A percentile compares a stretch with the other conserved stretches of the same genome.
Evolutionary conservation across 2,888 invertebrate genomes (phyloP).

Genomic region (Lasioglossum pauxillum): DNA sequence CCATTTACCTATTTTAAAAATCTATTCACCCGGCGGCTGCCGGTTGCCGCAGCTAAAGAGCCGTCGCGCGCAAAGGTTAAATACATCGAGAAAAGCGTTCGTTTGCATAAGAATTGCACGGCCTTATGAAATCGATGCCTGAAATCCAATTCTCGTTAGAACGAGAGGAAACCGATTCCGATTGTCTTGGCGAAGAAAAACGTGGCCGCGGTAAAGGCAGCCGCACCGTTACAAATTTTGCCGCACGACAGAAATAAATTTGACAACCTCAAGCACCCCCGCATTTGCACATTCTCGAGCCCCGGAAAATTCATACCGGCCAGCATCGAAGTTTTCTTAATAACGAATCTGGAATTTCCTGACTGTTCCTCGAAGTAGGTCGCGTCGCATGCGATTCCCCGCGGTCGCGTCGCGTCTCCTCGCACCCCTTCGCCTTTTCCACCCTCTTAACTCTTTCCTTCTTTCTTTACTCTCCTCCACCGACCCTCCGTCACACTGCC

Average conservation of each 20-base stretch:
- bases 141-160: slow-evolving; percentile 2
- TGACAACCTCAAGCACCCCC: background rate
- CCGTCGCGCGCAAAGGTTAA: background rate
- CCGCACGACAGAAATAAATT: slow-evolving; percentile 34
- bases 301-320: slow-evolving; percentile 59
- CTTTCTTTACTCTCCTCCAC: background rate
- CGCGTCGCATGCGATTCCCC: slow-evolving; percentile 55
- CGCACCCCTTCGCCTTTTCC: slow-evolving; percentile 7
- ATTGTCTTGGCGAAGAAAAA: background rate
- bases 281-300: slow-evolving; percentile 31
- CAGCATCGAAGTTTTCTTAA: slow-evolving; percentile 67
- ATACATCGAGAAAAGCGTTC: background rate
- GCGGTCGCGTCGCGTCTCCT: slow-evolving; percentile 25
- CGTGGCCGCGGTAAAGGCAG: background rate
- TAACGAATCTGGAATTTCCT: slow-evolving; percentile 66
- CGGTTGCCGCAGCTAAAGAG: background rate
- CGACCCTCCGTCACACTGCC: background rate
- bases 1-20: background rate
- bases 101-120: background rate
- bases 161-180: background rate
- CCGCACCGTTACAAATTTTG: background rate
- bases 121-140: slow-evolving; percentile 1
- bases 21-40: background rate
- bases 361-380: slow-evolving; percentile 63
- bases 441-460: slow-evolving; percentile 10